Base-by-base conservation (phyloP, 2,888 invertebrate species). In the Tiliacea aurago region DNA sequence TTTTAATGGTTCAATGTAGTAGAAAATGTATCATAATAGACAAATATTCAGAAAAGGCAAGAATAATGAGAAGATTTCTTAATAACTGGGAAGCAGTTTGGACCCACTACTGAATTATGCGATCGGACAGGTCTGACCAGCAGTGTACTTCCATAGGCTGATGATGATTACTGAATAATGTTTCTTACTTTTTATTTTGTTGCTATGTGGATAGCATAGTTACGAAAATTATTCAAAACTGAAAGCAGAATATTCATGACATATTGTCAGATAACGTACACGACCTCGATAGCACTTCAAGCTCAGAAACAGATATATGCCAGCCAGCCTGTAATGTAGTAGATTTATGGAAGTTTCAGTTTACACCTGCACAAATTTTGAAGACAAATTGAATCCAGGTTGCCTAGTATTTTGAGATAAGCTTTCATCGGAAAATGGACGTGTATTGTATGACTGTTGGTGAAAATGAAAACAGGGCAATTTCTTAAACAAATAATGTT, bases 281-380 rank as follows among this genome's bases (percentile, higher is more conserved):
- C 28, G 58, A 67, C n/a, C 23, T 83, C 55, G 83, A 78, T 74
- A 70, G 47, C 33, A 51, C 37, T 73, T 65, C 73, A 58, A 81
- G 58, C 69, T 59, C 43, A 20, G 67, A 58, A 77, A 62, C 65
- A 65, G 73, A 82, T 82, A 78, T 73, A 75, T 9, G 28, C 45
- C 41, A 55, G 37, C 11, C 18, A 55, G 37, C 11, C 18, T 23
- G 61, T 55, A 47, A 18, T 68, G 65, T 18, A 66, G 20, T 63
- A 51, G 55, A 74, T 83, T 71, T 67, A 73, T 69, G 37, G 55
- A 69, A 59, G 64, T 59, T 64, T 67, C 78, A 51, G 64, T 68
- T 68, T 77, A 72, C 72, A 58, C 20, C 37, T 56, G 23, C 51
- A 62, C 11, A 76, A 20, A 77, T 73, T 73, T 72, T 49, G 45